Evolutionary conservation across 2,113 vertebrate species (phyloP), one percentile per base, ranked within the genome.

Genomic region (Panurus biarmicus): DNA sequence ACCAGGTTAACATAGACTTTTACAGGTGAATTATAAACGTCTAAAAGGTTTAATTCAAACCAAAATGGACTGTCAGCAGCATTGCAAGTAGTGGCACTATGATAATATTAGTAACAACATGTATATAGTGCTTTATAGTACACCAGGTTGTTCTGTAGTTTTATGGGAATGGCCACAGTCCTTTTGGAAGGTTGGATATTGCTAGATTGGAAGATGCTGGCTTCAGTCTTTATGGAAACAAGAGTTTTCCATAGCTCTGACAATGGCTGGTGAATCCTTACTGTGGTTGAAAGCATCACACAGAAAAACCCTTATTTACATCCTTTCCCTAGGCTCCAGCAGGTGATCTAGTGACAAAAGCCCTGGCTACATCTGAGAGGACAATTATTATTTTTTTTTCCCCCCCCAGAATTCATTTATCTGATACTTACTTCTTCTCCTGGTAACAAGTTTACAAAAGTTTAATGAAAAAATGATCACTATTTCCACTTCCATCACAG

Each of bases 241-340:
- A 29, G 87, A 36, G 14, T 60, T 89, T 85, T 42, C 73, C 28
- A 3, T 17, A n/a, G 48, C 33, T 80, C 22, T 17, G 6, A 7
- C 14, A 18, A 8, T 0, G 18, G 8, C 26, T 38, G 28, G 18
- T 3, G 23, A 62, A 62, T 57, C 35, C 33, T 44, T 48, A 3
- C 4, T 2, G 17, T 40, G 26, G 11, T 14, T 61, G 35, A 62
- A 70, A 73, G 12, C 14, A 50, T 13, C 8, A 25, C 6, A 5
- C 9, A 74, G 2, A 10, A 57, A 29, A 45, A 1, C 1, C 0
- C 5, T 3, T 29, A 0, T 47, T 56, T n/a, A 6, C 25, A 20
- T 40, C 35, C 42, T 31, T 31, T 26, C 42, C 7, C 0, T 3
- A 6, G 44, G 7, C 47, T 77, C 25, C 57, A 51, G 54, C 38